A percentile compares a stretch with the other conserved stretches of the same genome.
Evolutionary conservation across 2,888 invertebrate species (phyloP).

Genomic region (Lomographa bimaculata): DNA sequence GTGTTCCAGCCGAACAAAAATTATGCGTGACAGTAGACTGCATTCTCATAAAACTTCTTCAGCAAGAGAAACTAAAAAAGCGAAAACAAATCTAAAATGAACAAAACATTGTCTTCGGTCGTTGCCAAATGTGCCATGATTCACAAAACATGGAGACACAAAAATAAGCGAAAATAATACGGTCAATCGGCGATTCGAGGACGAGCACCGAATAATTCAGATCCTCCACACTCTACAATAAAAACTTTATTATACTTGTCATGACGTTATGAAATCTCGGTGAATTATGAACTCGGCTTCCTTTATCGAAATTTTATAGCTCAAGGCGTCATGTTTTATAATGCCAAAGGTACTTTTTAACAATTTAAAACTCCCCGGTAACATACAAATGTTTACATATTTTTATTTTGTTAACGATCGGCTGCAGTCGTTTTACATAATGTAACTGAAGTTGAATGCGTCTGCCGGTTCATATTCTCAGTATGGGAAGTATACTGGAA

Average conservation of each 20-base stretch:
- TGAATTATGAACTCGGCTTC: conserved; percentile 55
- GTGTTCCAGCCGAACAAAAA: no score
- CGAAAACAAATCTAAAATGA: no score
- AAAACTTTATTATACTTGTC: conserved; percentile 35
- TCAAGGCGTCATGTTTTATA: conserved; percentile 51
- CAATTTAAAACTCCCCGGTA: conserved; percentile 34
- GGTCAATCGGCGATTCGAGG: conserved; percentile 40
- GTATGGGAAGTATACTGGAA: no score
- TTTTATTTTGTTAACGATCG: conserved; percentile 52
- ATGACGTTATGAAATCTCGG: no score
- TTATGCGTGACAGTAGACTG: no score
- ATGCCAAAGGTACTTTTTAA: conserved; percentile 41
- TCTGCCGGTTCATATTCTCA: conserved; percentile 14
- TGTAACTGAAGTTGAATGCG: conserved; percentile 38
- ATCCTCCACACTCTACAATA: conserved; percentile 24
- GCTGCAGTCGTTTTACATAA: conserved; percentile 54
- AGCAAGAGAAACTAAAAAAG: no score
- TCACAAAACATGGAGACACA: no score
- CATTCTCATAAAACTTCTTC: no score
- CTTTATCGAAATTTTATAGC: conserved; percentile 56
- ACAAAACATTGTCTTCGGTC: no score
- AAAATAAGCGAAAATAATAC: conserved; percentile 63
- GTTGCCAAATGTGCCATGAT: no score
- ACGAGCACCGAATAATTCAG: conserved; percentile 34
- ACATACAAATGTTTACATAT: conserved; percentile 40